A percentile compares a stretch with the other conserved stretches of the same genome.
Conservation (phyloP, 1,140 invertebrate species). For the Cydia pomonella region DNA sequence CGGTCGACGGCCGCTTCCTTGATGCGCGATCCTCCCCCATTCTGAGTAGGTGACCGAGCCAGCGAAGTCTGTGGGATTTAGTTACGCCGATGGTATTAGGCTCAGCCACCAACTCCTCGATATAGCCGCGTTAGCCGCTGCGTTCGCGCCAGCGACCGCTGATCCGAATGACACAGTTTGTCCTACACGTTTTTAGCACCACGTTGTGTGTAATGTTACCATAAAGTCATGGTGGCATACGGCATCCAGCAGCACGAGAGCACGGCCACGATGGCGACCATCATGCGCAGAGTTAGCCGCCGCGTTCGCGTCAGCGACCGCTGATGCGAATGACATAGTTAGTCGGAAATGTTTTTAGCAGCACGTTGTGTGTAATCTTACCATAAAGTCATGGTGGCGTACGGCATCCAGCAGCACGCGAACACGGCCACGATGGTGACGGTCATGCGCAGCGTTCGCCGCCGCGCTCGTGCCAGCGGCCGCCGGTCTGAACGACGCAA, state of each 20-base stretch:
- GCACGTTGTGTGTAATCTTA: conserved; percentile 61
- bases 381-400: conserved; percentile 88
- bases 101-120: too few species aligned
- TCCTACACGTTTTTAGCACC: conserved; percentile 41
- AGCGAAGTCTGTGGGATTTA: too few species aligned
- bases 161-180: conserved; percentile 83
- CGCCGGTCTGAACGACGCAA: conserved; percentile 85
- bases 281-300: conserved; percentile 89
- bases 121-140: conserved; percentile 86
- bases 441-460: conserved; percentile 89
- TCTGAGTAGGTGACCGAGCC: too few species aligned
- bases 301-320: conserved; percentile 86
- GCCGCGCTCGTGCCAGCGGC: conserved; percentile 86
- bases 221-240: conserved; percentile 87
- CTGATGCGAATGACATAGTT: conserved; percentile 84
- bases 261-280: conserved; percentile 88
- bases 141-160: conserved; percentile 85
- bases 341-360: conserved; percentile 42
- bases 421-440: conserved; percentile 90
- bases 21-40: too few species aligned
- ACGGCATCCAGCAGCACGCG: conserved; percentile 91
- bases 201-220: conserved; percentile 75
- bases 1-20: too few species aligned
- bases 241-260: conserved; percentile 92
- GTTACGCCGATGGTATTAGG: too few species aligned